Base-by-base conservation (phyloP, 1,140 invertebrate species). In the Pogonognathellus flavescens region DNA sequence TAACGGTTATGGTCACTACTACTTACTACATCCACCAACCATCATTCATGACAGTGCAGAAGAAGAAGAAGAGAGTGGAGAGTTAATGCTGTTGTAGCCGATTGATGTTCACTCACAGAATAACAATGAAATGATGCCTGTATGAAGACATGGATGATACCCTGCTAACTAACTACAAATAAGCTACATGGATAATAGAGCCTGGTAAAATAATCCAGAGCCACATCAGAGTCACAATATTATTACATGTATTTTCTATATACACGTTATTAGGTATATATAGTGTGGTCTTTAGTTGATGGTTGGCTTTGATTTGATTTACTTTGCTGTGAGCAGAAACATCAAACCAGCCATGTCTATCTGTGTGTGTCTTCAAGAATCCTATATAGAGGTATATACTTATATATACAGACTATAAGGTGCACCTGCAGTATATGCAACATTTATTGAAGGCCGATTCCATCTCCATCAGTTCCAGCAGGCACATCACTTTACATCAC, bases 401-500 rank as follows among this genome's bases (percentile, higher is more conserved):
- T 41, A 41, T 41, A 41, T 41, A n/a, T n/a, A n/a, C n/a, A n/a
- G n/a, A n/a, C n/a, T n/a, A n/a, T n/a, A n/a, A n/a, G n/a, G n/a
- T 66, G 25, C 62, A 31, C 20, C 62, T 66, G 10, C 25, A 66
- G 25, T 14, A 9, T 66, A 20, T 18, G 4, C 20, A 66, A 66
- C 22, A 66, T 76, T 41, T 76, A 76, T 49, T 76, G 70, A 76
- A 76, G 70, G 70, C 49, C 70, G 53, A 59, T 82, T 82, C 81
- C 81, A 82, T 82, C 81, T 82, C 81, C 55, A 82, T 82, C 81
- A 82, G 81, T 82, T 82, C 81, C 81, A 82, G 53, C 82, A 55
- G 59, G 16, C 55, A 60, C 82, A 50, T 25, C 82, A 66, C 62
- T 25, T 66, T 25, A 66, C 22, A 18, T 60, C 18, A 20, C 16